Conservation (phyloP, 2,888 invertebrate species). For the Lasioglossum figueresi region DNA sequence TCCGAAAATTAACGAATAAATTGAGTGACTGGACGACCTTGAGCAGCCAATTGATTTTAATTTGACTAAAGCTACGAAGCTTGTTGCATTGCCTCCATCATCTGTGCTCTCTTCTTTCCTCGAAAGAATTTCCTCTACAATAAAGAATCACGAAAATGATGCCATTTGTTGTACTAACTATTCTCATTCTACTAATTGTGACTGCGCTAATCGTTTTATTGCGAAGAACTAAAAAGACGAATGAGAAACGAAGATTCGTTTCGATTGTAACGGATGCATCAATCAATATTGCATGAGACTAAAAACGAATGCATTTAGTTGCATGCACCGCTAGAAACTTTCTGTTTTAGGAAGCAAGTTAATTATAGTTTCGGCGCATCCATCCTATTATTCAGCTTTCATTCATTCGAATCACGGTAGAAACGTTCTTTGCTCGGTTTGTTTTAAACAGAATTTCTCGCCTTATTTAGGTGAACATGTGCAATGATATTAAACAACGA, state of each 20-base stretch:
- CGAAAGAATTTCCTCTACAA: not conserved
- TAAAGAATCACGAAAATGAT: not conserved
- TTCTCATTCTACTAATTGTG: not conserved
- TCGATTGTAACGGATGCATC: constrained; percentile 9
- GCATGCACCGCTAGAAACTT: constrained; percentile 31
- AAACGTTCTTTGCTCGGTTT: not conserved
- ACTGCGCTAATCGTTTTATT: not conserved
- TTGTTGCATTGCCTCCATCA: not conserved
- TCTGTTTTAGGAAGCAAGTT: not conserved
- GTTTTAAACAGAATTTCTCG: constrained; percentile 42
- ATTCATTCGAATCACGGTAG: not conserved
- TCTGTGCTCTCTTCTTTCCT: not conserved
- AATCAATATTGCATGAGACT: constrained; percentile 54
- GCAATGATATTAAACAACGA: constrained; percentile 42
- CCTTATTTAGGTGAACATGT: constrained; percentile 45
- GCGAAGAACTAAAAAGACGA: not conserved
- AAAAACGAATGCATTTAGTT: constrained; percentile 3
- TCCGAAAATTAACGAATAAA: too few species aligned
- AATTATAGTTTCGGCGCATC: constrained; percentile 13
- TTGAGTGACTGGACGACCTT: not conserved
- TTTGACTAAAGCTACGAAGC: not conserved
- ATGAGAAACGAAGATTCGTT: not conserved
- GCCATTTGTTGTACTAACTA: not conserved
- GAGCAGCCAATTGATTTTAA: not conserved
- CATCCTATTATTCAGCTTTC: not conserved